Evolutionary conservation across 2,797 vertebrate species (phyloP).

Genomic region (Halcyon chelicuti): DNA sequence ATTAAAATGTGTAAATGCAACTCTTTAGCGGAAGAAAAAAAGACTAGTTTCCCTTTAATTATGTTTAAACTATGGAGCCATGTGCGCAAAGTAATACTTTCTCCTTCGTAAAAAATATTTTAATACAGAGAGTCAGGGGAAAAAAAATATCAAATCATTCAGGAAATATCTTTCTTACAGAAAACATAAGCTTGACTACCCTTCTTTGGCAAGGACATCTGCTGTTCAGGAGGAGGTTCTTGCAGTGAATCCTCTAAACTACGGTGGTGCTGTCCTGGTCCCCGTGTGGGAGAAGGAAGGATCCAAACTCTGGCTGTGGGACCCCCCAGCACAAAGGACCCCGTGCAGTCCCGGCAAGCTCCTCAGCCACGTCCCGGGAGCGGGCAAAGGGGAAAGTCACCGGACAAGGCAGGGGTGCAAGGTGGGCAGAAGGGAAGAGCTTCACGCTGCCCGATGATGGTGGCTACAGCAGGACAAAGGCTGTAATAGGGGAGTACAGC

Average conservation of each 20-base stretch:
- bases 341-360: accelerated
- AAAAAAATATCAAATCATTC: neutral
- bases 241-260: constrained; percentile 27
- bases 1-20: constrained; percentile 79
- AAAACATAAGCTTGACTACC: constrained; percentile 62
- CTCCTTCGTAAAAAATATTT: neutral
- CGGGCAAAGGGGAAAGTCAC: neutral
- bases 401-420: accelerated
- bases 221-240: constrained; percentile 14
- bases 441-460: neutral
- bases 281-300: accelerated
- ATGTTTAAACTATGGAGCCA: constrained; percentile 57
- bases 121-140: neutral
- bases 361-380: accelerated
- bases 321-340: neutral
- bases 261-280: neutral
- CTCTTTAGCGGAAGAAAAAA: constrained; percentile 44
- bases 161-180: constrained; percentile 50
- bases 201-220: constrained; percentile 45
- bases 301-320: neutral
- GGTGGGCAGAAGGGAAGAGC: neutral
- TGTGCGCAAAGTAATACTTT: neutral
- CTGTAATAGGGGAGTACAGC: accelerated
- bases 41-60: constrained; percentile 71
- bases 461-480: neutral